Base-by-base conservation (phyloP, 2,113 vertebrate genomes). In the Vulpes vulpes region DNA sequence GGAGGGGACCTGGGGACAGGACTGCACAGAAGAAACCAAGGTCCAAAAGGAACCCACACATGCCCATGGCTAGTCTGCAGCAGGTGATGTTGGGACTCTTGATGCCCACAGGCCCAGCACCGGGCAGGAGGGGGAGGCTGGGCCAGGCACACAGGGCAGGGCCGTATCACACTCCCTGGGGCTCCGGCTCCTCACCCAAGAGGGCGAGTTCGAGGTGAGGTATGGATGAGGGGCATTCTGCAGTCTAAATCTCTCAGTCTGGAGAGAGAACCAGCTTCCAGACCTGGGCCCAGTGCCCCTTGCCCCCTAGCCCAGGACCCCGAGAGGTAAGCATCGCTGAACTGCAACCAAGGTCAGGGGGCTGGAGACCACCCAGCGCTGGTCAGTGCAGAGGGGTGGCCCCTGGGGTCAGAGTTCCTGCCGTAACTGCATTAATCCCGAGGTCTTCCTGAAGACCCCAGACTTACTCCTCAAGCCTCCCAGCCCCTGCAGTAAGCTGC, bases 361-460 rank as follows among this genome's bases (percentile, higher is more conserved):
- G 35, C 3, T 0, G 2, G 49, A 6, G 12, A 12, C 51, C 23
- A 15, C 64, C 51, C 7, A 43, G 65, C 22, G 5, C 57, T 15
- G 32, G 20, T 16, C 59, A 88, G 10, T 25, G 27, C 5, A 14
- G 25, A 71, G 57, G 23, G 62, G 43, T 43, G 5, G 5, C 12
- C 51, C 51, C 55, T 16, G 3, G 20, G 27, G 51, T 49, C 73
- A 65, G 11, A 11, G 57, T 12, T 79, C 49, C 64, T 0, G 15
- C 62, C 1, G 22, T 6, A 53, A 25, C 11, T 1, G 0, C 7
- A 15, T n/a, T 32, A 65, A 8, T 35, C 25, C 20, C 1, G 2
- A 60, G 43, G 25, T n/a, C 59, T 71, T 38, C 19, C 22, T 1
- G 25, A 78, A 53, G 35, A 51, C 15, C 12, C 12, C 27, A 55